These are phyloP conservation scores for Anoura caudifer DNA, from an alignment of 2,113 vertebrate species.

Conservation along the genomic window DNA sequence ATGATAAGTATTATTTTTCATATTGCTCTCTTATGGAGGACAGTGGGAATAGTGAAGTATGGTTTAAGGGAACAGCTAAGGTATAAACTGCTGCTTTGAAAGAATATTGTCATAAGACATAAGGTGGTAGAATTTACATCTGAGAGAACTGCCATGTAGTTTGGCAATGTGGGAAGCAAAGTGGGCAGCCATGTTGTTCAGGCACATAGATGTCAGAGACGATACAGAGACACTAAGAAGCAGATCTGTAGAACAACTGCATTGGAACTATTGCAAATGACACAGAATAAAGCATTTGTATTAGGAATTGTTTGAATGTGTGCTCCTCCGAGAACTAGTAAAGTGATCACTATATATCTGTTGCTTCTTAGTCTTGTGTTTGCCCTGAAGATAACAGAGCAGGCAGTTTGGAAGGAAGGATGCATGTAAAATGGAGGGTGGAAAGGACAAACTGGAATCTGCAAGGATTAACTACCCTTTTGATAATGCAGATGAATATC, in stretches of 20 bases:
- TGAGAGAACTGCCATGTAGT: not conserved
- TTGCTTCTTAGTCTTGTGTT: not conserved
- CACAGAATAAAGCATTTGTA: not conserved
- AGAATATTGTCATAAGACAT: not conserved
- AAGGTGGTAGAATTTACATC: not conserved
- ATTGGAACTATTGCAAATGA: not conserved
- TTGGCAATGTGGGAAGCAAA: not conserved
- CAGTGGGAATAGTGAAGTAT: not conserved
- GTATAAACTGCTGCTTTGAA: not conserved
- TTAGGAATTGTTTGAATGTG: not conserved
- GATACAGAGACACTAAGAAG: not conserved
- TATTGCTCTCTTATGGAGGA: not conserved
- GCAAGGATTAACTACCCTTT: not conserved
- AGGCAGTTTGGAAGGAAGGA: not conserved
- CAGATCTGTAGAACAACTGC: not conserved
- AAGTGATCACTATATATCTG: not conserved
- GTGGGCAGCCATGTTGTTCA: not conserved
- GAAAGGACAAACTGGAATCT: not conserved
- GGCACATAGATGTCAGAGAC: not conserved
- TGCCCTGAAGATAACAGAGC: not conserved
- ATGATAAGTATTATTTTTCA: not conserved
- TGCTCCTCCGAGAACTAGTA: not conserved
- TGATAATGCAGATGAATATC: not conserved
- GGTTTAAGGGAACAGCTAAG: not conserved
- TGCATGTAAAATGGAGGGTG: not conserved